phyloP scores from a whole-genome alignment of 2,113 vertebrate genomes.

The Gadus macrocephalus region DNA sequence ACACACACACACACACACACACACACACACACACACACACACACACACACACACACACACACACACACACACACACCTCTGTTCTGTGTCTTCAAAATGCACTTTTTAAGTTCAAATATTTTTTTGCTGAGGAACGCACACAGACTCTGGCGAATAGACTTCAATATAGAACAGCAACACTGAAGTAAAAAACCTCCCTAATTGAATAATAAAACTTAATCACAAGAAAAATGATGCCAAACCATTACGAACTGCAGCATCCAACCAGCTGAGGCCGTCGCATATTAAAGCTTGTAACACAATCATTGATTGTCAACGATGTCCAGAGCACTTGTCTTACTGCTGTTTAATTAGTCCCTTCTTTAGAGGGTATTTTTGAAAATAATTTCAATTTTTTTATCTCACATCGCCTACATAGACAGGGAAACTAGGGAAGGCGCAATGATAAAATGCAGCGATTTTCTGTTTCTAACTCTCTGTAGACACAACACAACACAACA shows the following conservation, averaged over 20 bases:
- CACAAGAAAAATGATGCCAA: conserved; percentile 25
- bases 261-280: too few species aligned
- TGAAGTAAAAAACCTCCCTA: too few species aligned
- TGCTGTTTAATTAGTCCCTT: conserved; percentile 67
- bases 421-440: conserved; percentile 22
- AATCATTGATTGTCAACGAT: conserved; percentile 59
- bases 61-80: too few species aligned
- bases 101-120: too few species aligned
- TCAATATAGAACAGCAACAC: too few species aligned
- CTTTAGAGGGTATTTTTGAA: conserved; percentile 55
- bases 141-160: too few species aligned
- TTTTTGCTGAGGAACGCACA: too few species aligned
- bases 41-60: too few species aligned
- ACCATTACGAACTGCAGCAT: background rate
- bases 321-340: conserved; percentile 62
- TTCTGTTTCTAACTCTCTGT: conserved; percentile 10
- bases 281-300: conserved; percentile 52
- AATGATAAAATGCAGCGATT: conserved; percentile 49
- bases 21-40: too few species aligned
- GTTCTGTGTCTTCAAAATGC: too few species aligned
- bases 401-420: conserved; percentile 42
- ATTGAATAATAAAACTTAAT: conserved; percentile 45
- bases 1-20: too few species aligned
- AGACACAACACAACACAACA: conserved; percentile 29
- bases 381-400: conserved; percentile 55